phyloP scores from a whole-genome alignment of 2,888 invertebrate species.

The Drosophila mimica region DNA sequence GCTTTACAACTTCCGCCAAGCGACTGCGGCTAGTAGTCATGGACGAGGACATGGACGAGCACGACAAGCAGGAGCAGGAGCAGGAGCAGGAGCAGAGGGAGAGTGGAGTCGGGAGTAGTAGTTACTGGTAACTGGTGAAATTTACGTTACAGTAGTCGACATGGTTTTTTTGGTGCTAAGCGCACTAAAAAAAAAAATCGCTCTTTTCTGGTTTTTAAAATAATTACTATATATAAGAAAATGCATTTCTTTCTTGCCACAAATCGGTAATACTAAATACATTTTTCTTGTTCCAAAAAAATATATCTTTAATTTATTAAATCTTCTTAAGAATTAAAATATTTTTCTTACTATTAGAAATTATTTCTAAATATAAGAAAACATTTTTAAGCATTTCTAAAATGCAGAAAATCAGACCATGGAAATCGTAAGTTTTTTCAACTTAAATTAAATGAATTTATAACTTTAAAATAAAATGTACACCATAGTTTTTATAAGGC shows the following conservation, averaged over 20 bases:
- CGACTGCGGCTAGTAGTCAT: slow-evolving; percentile 46
- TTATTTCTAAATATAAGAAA: not conserved
- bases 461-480: too few relatives aligned
- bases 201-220: not conserved
- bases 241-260: not conserved
- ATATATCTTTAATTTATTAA: not conserved
- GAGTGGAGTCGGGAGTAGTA: not conserved
- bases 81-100: not conserved
- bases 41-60: slow-evolving; percentile 4
- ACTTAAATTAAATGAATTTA: too few relatives aligned
- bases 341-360: not conserved
- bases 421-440: too few relatives aligned
- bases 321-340: not conserved
- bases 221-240: not conserved
- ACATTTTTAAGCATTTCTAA: not conserved
- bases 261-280: not conserved
- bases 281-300: too few relatives aligned
- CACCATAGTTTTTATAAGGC: too few relatives aligned
- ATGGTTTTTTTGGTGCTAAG: slow-evolving; percentile 40
- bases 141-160: slow-evolving; percentile 42
- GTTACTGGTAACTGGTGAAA: slow-evolving; percentile 54
- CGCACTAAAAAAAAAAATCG: slow-evolving; percentile 2
- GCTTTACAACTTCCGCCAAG: slow-evolving; percentile 82
- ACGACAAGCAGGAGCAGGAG: not conserved
- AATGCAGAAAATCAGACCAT: too few relatives aligned